Percentiles rank a stretch among this genome's conserved stretches.
phyloP scores from a whole-genome alignment of 2,113 vertebrate species.

The Poecile atricapillus region DNA sequence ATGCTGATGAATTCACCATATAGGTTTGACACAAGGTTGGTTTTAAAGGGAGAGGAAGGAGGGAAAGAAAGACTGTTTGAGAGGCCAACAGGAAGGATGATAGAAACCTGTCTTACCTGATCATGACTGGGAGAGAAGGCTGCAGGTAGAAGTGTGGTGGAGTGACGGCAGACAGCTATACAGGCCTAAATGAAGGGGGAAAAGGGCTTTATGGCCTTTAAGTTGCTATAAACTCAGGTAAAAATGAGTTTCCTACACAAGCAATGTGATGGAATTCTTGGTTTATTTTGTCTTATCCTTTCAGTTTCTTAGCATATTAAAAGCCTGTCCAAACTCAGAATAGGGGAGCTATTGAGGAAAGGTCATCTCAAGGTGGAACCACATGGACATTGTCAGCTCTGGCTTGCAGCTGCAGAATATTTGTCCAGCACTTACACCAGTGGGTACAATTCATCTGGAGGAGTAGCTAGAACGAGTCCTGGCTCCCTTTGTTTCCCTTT shows the following conservation, averaged over 20 bases:
- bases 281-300: neutral
- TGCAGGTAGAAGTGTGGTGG: neutral
- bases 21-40: neutral
- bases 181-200: rapidly evolving
- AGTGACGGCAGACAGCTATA: neutral
- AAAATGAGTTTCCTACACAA: neutral
- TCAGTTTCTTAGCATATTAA: neutral
- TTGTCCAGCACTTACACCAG: neutral
- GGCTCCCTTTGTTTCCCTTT: neutral
- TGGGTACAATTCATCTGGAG: rapidly evolving
- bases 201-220: neutral
- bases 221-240: neutral
- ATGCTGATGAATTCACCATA: neutral
- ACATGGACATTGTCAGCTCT: rapidly evolving
- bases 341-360: neutral
- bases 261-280: neutral
- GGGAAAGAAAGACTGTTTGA: neutral
- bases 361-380: neutral
- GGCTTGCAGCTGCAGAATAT: neutral
- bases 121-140: neutral
- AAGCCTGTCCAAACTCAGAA: neutral
- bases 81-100: neutral
- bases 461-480: neutral
- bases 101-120: neutral
- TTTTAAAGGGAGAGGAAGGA: neutral